Conservation (phyloP, 2,797 vertebrate species). For the Lepus oiostolus region DNA sequence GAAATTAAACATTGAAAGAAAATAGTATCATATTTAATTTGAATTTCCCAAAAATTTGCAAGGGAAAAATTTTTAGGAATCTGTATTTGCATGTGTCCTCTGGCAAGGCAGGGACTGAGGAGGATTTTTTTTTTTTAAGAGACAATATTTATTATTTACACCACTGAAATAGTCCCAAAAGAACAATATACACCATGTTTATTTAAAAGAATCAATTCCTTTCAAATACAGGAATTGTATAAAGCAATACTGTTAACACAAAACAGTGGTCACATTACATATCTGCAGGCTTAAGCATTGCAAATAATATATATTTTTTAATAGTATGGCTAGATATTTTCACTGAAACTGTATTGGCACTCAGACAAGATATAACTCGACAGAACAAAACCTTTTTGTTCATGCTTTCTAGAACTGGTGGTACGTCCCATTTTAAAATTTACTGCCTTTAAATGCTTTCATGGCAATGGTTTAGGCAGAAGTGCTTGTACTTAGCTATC, state of each 20-base stretch:
- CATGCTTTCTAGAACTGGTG: constrained; percentile 87
- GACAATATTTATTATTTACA: constrained; percentile 92
- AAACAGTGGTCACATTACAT: constrained; percentile 88
- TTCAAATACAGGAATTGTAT: constrained; percentile 89
- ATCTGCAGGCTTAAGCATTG: constrained; percentile 88
- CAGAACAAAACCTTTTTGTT: constrained; percentile 86
- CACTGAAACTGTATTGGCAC: constrained; percentile 87
- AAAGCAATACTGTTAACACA: constrained; percentile 88
- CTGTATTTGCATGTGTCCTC: not conserved
- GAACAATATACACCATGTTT: constrained; percentile 90
- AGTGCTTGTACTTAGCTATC: constrained; percentile 82
- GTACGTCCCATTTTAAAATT: constrained; percentile 79
- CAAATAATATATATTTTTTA: constrained; percentile 86
- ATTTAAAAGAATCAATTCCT: constrained; percentile 88
- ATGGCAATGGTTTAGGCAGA: constrained; percentile 79
- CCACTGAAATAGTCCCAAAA: constrained; percentile 90
- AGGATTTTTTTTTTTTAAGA: constrained; percentile 81
- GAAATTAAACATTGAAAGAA: not conserved
- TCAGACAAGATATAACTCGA: constrained; percentile 86
- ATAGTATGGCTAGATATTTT: constrained; percentile 88
- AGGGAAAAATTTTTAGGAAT: not conserved
- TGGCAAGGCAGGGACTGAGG: not conserved
- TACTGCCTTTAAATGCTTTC: constrained; percentile 77
- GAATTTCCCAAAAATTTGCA: not conserved
- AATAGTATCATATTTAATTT: not conserved